phyloP scores from a whole-genome alignment of 92 coral and sea anemone genomes.

The Palythoa caribaeorum region DNA sequence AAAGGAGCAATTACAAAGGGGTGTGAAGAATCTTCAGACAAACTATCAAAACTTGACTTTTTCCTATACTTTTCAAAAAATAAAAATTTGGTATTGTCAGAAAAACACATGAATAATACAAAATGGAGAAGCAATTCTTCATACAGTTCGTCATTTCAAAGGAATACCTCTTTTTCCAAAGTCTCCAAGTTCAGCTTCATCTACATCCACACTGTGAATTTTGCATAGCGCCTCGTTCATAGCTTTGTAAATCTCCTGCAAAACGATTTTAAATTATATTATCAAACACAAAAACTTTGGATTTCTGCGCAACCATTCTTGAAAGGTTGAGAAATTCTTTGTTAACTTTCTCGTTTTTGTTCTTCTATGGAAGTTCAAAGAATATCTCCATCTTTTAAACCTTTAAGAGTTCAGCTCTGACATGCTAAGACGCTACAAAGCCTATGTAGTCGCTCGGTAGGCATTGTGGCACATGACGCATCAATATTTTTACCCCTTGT shows the following conservation, averaged over 20 bases:
- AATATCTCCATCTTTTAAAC: too few relatives aligned
- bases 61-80: neutral
- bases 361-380: too few relatives aligned
- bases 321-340: too few relatives aligned
- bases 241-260: constrained; percentile 91
- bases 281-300: too few relatives aligned
- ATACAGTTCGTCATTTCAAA: neutral
- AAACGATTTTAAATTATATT: neutral
- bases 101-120: neutral
- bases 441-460: too few relatives aligned
- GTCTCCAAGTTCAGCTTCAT: constrained; percentile 83
- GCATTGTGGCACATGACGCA: too few relatives aligned
- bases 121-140: neutral
- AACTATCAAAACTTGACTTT: too few relatives aligned
- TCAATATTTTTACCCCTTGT: too few relatives aligned
- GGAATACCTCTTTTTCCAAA: constrained; percentile 87
- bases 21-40: neutral
- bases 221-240: constrained; percentile 87
- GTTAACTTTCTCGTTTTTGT: too few relatives aligned
- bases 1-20: neutral
- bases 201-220: constrained; percentile 93
- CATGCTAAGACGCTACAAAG: too few relatives aligned
- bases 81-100: neutral
- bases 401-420: too few relatives aligned
- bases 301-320: too few relatives aligned